Evolutionary conservation across 2,797 vertebrate species (phyloP).

Genomic region (Clarias laeviceps): DNA sequence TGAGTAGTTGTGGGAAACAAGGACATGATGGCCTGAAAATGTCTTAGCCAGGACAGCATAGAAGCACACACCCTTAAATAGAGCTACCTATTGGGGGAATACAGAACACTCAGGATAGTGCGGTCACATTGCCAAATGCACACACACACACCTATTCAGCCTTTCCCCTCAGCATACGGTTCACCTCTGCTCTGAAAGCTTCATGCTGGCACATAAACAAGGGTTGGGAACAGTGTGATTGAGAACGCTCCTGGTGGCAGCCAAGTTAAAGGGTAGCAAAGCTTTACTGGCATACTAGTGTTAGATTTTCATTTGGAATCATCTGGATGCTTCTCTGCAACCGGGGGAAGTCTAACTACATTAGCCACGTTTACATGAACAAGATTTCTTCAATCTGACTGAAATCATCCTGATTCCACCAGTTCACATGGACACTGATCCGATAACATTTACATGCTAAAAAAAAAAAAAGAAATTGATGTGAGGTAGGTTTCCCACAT

Average conservation of each 20-base stretch:
- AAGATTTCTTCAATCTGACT: no score
- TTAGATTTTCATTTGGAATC: no score
- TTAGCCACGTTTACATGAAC: no score
- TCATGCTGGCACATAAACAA: constrained; percentile 8
- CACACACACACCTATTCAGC: not conserved
- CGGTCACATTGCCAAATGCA: constrained; percentile 9
- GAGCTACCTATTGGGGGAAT: constrained; percentile 6
- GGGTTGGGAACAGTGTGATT: not conserved
- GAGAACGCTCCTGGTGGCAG: not conserved
- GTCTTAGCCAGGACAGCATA: constrained; percentile 41
- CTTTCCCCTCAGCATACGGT: not conserved
- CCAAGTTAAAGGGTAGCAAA: constrained; percentile 20
- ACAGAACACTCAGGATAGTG: constrained; percentile 1
- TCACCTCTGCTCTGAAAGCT: not conserved
- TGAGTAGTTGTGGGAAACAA: constrained; percentile 41
- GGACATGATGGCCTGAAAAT: constrained; percentile 52
- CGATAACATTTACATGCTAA: no score
- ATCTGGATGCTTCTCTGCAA: no score
- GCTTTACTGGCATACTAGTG: not conserved
- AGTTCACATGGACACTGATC: no score
- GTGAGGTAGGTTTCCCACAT: no score
- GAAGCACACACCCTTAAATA: constrained; percentile 42
- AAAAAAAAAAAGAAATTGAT: no score
- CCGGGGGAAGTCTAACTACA: no score
- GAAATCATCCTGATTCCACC: no score